Base-by-base conservation (phyloP, 2,888 invertebrate genomes). In the Parnassius smintheus region DNA sequence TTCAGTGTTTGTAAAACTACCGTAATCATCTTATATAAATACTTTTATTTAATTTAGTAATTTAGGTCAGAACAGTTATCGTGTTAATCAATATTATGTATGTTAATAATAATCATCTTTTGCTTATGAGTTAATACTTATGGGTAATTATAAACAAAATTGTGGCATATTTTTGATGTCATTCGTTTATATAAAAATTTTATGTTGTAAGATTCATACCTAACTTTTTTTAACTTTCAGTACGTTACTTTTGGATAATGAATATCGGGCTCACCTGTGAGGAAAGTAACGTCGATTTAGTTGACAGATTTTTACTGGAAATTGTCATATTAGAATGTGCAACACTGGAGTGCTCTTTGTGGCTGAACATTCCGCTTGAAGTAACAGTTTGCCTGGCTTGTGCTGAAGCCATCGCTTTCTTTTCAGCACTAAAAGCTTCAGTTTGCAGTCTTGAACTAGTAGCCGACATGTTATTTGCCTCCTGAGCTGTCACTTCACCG, bases 361-460 rank as follows among this genome's bases (percentile, higher is more conserved):
- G 94, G 80, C 96, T 96, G 77, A 94, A 95, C 78, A 96, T 95
- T 41, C 96, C 96, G 65, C 94, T 94, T 22, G 96, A 94, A 3
- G 96, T 96, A 73, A 96, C 95, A 2, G 95, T 96, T 82, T 96
- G 96, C 52, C 95, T 93, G 71, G 96, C 96, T 76, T 97, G 96
- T 69, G 94, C 93, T 67, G 95, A 95, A 59, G 95, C 94, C 81
- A 94, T 94, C 56, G 93, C 93, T 73, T 94, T 94, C 79, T 97
- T 96, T 88, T 97, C 97, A 11, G 96, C 95, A 74, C 96, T 96
- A 86, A 96, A 97, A 50, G 95, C 95, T 76, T 96, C 97, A 57
- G 97, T 96, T 71, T 96, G 96, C 62, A 98, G 92, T 85, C 96
- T 95, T 91, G 97, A 95, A 80, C 95, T 95, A 51, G 96, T 94